Conservation (phyloP, 1,140 invertebrate genomes). For the Macrobrachium rosenbergii region DNA sequence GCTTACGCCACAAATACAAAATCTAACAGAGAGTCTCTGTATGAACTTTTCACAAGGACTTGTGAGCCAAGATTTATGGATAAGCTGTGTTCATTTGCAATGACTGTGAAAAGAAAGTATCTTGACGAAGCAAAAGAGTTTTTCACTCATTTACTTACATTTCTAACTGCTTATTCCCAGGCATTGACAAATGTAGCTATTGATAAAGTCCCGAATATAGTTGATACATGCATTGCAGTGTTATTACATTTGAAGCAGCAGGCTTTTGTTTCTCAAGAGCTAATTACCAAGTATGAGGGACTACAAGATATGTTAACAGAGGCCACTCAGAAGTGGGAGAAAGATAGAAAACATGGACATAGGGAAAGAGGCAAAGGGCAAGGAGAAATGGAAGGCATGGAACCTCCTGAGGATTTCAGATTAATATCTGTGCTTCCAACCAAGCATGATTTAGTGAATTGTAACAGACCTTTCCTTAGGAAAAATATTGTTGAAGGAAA, state of each 20-base stretch:
- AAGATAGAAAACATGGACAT: neutral
- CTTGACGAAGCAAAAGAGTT: neutral
- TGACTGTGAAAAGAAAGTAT: conserved; percentile 32
- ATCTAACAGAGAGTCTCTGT: conserved; percentile 34
- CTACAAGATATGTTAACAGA: conserved; percentile 30
- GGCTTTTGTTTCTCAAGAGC: neutral
- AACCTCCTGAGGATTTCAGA: conserved; percentile 60
- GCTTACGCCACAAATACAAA: conserved; percentile 16
- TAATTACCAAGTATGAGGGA: conserved; percentile 21
- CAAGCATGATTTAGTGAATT: conserved; percentile 16
- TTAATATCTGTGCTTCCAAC: conserved; percentile 54
- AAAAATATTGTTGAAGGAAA: conserved; percentile 76
- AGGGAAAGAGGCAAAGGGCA: neutral
- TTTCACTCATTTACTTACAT: conserved; percentile 13
- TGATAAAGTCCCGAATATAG: conserved; percentile 3
- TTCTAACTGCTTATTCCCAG: conserved; percentile 27
- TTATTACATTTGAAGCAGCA: neutral
- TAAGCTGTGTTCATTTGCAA: conserved; percentile 3
- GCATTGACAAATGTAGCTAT: conserved; percentile 36
- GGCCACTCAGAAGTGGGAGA: conserved; percentile 21
- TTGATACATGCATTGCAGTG: conserved; percentile 13
- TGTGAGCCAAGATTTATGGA: conserved; percentile 24
- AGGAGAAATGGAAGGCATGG: conserved; percentile 38
- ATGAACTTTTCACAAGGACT: conserved; percentile 35
- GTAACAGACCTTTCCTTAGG: conserved; percentile 71